These are phyloP conservation scores for Itoplectis maculator DNA, from an alignment of 2,888 invertebrate genomes.

Conservation along the genomic window DNA sequence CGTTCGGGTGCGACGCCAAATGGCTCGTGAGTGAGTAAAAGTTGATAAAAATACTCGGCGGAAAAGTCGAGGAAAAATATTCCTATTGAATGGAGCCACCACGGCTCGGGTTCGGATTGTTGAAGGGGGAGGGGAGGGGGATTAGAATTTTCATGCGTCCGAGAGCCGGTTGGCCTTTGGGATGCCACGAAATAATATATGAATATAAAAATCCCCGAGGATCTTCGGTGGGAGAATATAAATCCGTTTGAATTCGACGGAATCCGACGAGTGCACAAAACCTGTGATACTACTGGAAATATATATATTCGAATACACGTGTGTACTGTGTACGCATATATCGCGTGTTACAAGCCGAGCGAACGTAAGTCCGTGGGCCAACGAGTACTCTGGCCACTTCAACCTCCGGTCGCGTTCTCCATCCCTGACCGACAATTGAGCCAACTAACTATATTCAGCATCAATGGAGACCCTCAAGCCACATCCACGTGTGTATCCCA, in stretches of 20 bases:
- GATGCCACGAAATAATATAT: not conserved
- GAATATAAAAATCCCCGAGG: conserved; percentile 1
- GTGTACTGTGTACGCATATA: not conserved
- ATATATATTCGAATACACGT: too few species aligned
- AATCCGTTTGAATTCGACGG: conserved; percentile 1
- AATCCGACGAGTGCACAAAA: conserved; percentile 36
- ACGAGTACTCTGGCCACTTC: conserved; percentile 46
- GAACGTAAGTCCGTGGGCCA: conserved; percentile 25
- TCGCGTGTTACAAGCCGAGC: conserved; percentile 8
- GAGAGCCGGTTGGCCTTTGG: not conserved
- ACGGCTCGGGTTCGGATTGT: not conserved
- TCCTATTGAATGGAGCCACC: not conserved
- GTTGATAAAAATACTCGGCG: not conserved
- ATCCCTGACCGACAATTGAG: conserved; percentile 36
- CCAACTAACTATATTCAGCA: conserved; percentile 41
- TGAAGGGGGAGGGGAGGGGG: too few species aligned
- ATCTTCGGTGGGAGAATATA: not conserved
- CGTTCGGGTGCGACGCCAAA: too few species aligned
- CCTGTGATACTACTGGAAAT: conserved; percentile 24
- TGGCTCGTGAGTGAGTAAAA: too few species aligned
- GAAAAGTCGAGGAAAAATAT: not conserved
- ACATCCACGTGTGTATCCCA: conserved; percentile 25
- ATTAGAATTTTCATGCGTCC: not conserved
- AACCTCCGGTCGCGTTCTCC: conserved; percentile 37
- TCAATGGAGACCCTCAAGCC: conserved; percentile 28